Base-by-base conservation (phyloP, 2,888 invertebrate genomes). In the Chloroclystis v-ata region DNA sequence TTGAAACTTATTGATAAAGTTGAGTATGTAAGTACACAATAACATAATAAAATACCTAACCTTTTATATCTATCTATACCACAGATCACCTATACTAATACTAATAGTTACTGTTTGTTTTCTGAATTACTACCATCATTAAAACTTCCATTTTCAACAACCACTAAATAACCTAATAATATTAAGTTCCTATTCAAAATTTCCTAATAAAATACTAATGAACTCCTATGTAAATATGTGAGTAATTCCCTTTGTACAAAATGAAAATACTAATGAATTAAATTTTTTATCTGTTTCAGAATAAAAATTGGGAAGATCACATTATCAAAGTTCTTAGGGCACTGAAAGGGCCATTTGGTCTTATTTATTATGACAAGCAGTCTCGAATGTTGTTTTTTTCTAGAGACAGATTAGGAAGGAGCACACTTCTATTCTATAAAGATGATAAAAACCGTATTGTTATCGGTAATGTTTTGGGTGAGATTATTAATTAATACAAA, bases 361-460 rank as follows among this genome's bases (percentile, higher is more conserved):
- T 97, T 49, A 89, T 97, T 57, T 95, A 92, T 71, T 94, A 91
- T 71, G 90, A 93, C 65, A 91, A 89, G 66, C 39, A 57, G 3
- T 76, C 71, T 0, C 78, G 89, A 30, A 71, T 74, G 9, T 60
- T 98, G 29, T 96, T 94, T 88, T 96, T 97, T 79, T 93, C 93
- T 1, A 89, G 97, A 67, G 98, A 98, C 78, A 89, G 89, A 57
- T 91, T 95, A 70, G 98, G 98, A 28, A 89, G 98, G 58, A 93
- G 95, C 66, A 96, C 97, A 73, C 82, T 98, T 37, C 78, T 98
- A 29, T 76, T 94, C 37, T 89, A 91, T 59, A 76, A 9, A 5
- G 26, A 80, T 60, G 71, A 74, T 51, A 59, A 79, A 8, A 62
- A 72, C 20, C 68, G 77, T 11, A 60, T 88, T 44, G 62, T 89